Percentiles rank a stretch among this genome's conserved stretches.
These are phyloP conservation scores for Acrobasis consociella DNA, from an alignment of 2,888 invertebrate species.

Conservation along the genomic window DNA sequence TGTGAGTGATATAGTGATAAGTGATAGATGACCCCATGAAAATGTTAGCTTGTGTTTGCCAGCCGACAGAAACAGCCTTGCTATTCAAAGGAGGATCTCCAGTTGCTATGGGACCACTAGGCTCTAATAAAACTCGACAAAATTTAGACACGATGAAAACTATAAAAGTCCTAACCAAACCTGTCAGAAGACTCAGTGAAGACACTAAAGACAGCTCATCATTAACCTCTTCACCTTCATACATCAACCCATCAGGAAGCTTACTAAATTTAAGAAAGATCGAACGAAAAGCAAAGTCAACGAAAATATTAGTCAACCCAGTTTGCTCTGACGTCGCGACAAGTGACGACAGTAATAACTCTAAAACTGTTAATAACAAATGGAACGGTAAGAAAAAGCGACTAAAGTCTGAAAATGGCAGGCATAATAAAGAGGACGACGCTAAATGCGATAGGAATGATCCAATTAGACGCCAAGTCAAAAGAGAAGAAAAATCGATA, in stretches of 20 bases:
- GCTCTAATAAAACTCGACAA: slow-evolving; percentile 67
- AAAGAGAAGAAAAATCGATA: slow-evolving; percentile 65
- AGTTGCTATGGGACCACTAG: slow-evolving; percentile 80
- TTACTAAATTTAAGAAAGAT: slow-evolving; percentile 73
- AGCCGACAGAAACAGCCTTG: slow-evolving; percentile 83
- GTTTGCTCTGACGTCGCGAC: slow-evolving; percentile 71
- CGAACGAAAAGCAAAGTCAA: slow-evolving; percentile 74
- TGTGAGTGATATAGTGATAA: slow-evolving; percentile 64
- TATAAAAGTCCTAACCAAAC: slow-evolving; percentile 58
- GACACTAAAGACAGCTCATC: slow-evolving; percentile 62
- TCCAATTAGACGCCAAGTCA: slow-evolving; percentile 64
- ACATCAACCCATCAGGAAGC: slow-evolving; percentile 60
- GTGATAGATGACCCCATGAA: slow-evolving; percentile 59
- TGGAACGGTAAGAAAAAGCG: slow-evolving; percentile 79
- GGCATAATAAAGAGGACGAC: slow-evolving; percentile 51
- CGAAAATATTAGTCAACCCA: slow-evolving; percentile 77
- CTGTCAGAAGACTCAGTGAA: slow-evolving; percentile 56
- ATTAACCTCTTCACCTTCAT: slow-evolving; percentile 61
- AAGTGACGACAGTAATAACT: slow-evolving; percentile 71
- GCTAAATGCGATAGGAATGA: slow-evolving; percentile 57
- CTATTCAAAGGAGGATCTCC: slow-evolving; percentile 79
- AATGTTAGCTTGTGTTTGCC: slow-evolving; percentile 87
- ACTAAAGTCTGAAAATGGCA: slow-evolving; percentile 58
- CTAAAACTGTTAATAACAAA: slow-evolving; percentile 61
- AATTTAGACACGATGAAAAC: slow-evolving; percentile 62